Evolutionary conservation across 2,797 vertebrate genomes (phyloP).

Genomic region (Ispidina picta): DNA sequence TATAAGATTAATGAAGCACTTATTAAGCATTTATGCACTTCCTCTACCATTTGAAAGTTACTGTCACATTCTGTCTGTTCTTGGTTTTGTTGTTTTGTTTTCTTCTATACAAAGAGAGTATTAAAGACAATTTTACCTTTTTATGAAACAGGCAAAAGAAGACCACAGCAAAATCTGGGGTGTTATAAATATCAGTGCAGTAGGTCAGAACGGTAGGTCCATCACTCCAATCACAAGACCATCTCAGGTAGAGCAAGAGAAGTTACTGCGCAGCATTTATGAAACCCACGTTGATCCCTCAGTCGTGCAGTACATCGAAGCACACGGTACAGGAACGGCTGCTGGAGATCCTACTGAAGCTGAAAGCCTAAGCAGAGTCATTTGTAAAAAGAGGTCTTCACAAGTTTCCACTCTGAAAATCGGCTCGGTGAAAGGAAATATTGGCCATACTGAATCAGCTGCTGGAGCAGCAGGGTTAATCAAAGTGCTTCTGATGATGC

Average conservation of each 20-base stretch:
- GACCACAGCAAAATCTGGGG: constrained; percentile 88
- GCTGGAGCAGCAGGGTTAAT: constrained; percentile 88
- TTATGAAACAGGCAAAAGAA: constrained; percentile 79
- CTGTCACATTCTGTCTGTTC: background rate
- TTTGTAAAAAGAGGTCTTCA: constrained; percentile 78
- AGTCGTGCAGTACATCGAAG: constrained; percentile 86
- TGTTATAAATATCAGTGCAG: constrained; percentile 82
- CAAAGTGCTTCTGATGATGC: constrained; percentile 92
- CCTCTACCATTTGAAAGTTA: background rate
- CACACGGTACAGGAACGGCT: constrained; percentile 88
- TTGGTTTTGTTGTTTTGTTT: background rate
- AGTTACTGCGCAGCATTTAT: constrained; percentile 83
- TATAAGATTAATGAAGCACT: background rate
- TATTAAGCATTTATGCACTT: background rate
- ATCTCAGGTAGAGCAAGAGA: constrained; percentile 84
- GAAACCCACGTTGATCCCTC: constrained; percentile 70
- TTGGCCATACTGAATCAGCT: constrained; percentile 90
- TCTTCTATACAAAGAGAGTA: background rate
- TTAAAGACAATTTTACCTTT: background rate
- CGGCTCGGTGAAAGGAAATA: constrained; percentile 90
- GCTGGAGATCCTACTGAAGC: constrained; percentile 85
- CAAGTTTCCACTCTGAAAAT: constrained; percentile 72
- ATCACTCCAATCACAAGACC: constrained; percentile 88
- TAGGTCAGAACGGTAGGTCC: constrained; percentile 86
- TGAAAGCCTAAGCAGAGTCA: constrained; percentile 79